Conservation (phyloP, 1,140 invertebrate species). For the Cephus cinctus region DNA sequence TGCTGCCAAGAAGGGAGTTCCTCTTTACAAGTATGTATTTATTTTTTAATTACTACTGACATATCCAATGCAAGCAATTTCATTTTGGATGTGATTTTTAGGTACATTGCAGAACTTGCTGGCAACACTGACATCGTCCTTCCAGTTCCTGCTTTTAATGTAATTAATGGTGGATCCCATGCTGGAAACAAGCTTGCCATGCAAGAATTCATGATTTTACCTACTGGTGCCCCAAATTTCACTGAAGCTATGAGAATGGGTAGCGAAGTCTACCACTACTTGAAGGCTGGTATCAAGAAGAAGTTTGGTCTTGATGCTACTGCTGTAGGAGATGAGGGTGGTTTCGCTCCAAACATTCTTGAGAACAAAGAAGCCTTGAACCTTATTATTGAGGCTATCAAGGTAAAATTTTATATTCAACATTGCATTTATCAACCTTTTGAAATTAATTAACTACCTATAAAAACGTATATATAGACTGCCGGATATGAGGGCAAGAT, state of each 20-base stretch:
- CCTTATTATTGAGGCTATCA: conserved; percentile 89
- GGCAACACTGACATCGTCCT: conserved; percentile 89
- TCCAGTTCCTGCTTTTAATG: conserved; percentile 97
- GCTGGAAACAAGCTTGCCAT: conserved; percentile 98
- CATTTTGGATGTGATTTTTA: conserved; percentile 31
- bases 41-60: too few species aligned
- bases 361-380: conserved; percentile 93
- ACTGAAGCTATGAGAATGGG: conserved; percentile 99
- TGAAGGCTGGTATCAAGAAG: conserved; percentile 94
- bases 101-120: conserved; percentile 91
- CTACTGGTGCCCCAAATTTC: conserved; percentile 82
- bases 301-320: conserved; percentile 95
- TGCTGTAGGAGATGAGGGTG: conserved; percentile 98
- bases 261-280: conserved; percentile 93
- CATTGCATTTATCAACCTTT: not conserved
- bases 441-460: not conserved
- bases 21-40: conserved; percentile 68
- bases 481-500: conserved; percentile 57
- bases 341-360: conserved; percentile 97
- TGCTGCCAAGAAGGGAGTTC: conserved; percentile 89
- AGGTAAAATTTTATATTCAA: conserved; percentile 78
- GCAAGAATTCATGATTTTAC: conserved; percentile 97
- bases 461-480: conserved; percentile 51
- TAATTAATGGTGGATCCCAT: conserved; percentile 99
- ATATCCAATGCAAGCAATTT: not conserved